Base-by-base conservation (phyloP, 2,113 vertebrate genomes). In the Synchiropus splendidus region DNA sequence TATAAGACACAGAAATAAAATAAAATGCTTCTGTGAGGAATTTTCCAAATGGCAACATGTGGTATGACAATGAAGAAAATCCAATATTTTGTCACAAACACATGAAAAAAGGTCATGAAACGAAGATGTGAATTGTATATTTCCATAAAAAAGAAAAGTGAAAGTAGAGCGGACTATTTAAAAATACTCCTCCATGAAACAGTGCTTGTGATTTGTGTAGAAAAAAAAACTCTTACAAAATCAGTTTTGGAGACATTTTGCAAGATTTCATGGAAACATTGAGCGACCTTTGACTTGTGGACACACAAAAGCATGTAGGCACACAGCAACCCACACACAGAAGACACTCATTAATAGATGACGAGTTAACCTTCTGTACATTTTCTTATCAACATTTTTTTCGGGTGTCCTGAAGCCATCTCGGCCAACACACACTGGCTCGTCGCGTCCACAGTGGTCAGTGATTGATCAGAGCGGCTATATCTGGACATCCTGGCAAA, bases 211-310 rank as follows among this genome's bases (percentile, higher is more conserved):
- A n/a, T n/a, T n/a, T n/a, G n/a, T n/a, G n/a, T n/a, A n/a, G n/a
- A n/a, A n/a, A n/a, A n/a, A n/a, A n/a, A n/a, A n/a, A n/a, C n/a
- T n/a, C n/a, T n/a, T n/a, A n/a, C n/a, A n/a, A n/a, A n/a, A n/a
- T n/a, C n/a, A n/a, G 18, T 10, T 13, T 18, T 27, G 43, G 18
- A 42, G 35, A 51, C 44, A 45, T 31, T 58, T 38, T 41, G 10
- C 51, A 55, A 55, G 36, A 10, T 9, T 43, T 30, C 33, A 42
- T 33, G 18, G 46, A 54, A 61, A 67, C 54, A 67, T 42, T 45
- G 37, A 51, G 46, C 65, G 58, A 71, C 64, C 71, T 79, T 81
- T 81, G 54, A 78, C 65, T 70, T 71, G 67, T 76, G 79, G 79
- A 82, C 79, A 64, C 40, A 61, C 35, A 47, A 36, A 45, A 65